A percentile compares a stretch with the other conserved stretches of the same genome.
Evolutionary conservation across 2,797 vertebrate species (phyloP).

Genomic region (Trematomus bernacchii): DNA sequence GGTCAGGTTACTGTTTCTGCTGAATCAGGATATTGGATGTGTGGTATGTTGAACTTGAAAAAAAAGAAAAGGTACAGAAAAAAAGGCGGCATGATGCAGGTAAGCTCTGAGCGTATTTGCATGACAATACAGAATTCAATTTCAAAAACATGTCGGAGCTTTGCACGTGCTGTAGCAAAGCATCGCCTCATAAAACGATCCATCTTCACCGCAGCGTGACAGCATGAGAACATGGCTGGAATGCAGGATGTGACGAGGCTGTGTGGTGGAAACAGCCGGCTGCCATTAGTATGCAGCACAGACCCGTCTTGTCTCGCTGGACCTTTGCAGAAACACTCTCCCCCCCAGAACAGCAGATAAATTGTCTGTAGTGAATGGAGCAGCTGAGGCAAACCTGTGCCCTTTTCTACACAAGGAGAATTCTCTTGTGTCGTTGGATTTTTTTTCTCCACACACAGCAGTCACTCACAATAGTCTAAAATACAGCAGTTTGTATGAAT

Average conservation of each 20-base stretch:
- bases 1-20: conserved; percentile 37
- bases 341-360: conserved; percentile 64
- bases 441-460: conserved; percentile 20
- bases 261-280: conserved; percentile 52
- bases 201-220: conserved; percentile 67
- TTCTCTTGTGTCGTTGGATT: conserved; percentile 42
- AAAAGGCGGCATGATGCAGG: neutral
- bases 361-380: conserved; percentile 70
- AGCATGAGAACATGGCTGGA: conserved; percentile 69
- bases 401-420: conserved; percentile 47
- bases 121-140: conserved; percentile 51
- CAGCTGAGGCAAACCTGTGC: conserved; percentile 69
- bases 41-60: conserved; percentile 18
- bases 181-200: conserved; percentile 42
- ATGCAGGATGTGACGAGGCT: conserved; percentile 73
- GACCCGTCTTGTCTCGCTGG: conserved; percentile 68
- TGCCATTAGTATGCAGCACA: conserved; percentile 78
- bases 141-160: conserved; percentile 48
- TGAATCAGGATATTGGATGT: conserved; percentile 31
- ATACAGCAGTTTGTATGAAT: conserved; percentile 26
- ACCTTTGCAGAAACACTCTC: conserved; percentile 70
- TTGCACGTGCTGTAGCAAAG: conserved; percentile 17
- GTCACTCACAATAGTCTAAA: conserved; percentile 23
- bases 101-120: conserved; percentile 23
- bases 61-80: neutral